These are phyloP conservation scores for Potorous gilbertii DNA, from an alignment of 2,797 vertebrate species.

Conservation along the genomic window DNA sequence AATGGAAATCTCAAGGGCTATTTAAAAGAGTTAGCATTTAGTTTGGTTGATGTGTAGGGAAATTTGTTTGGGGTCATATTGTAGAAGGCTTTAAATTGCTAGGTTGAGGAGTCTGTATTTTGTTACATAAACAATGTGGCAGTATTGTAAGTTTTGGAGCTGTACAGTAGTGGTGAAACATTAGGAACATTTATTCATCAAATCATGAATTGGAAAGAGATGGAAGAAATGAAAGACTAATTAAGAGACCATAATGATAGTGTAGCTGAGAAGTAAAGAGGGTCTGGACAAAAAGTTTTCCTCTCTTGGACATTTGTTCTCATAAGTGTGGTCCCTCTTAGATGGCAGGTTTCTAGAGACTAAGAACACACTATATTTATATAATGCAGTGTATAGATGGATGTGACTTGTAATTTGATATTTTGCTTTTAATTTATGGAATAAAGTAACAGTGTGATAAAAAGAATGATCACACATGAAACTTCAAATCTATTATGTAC, in stretches of 20 bases:
- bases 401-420: neutral
- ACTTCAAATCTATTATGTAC: neutral
- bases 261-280: neutral
- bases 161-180: neutral
- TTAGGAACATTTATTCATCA: neutral
- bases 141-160: neutral
- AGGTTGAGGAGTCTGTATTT: neutral
- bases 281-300: neutral
- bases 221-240: neutral
- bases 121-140: neutral
- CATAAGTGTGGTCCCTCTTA: conserved; percentile 6
- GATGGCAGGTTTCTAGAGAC: neutral
- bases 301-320: conserved; percentile 19
- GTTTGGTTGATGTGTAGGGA: neutral
- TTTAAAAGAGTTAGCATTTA: neutral
- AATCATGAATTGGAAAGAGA: neutral
- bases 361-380: neutral
- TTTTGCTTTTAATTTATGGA: neutral
- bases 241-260: neutral
- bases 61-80: neutral
- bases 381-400: neutral
- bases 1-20: neutral
- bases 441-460: neutral
- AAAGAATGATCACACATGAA: neutral
- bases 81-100: neutral